These are phyloP conservation scores for Toxotes jaculatrix DNA, from an alignment of 2,113 vertebrate species.

Conservation along the genomic window DNA sequence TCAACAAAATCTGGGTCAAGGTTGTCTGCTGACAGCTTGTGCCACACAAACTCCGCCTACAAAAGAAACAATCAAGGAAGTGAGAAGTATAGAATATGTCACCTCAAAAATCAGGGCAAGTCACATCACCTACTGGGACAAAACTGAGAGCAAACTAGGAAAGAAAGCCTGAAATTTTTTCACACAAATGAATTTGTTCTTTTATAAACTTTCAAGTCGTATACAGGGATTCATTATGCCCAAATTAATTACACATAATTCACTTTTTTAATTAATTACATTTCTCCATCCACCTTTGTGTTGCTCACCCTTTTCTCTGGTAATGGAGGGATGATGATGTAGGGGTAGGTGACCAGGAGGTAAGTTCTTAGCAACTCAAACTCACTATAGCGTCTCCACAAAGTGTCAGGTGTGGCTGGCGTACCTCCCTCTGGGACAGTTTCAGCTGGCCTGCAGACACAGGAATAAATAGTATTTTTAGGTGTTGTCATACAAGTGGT, in stretches of 20 bases:
- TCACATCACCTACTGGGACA: not conserved
- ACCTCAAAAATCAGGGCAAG: not conserved
- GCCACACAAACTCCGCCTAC: conserved; percentile 97
- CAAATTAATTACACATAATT: not conserved
- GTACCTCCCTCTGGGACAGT: conserved; percentile 84
- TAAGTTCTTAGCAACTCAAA: conserved; percentile 94
- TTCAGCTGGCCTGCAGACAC: conserved; percentile 86
- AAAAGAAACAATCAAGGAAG: conserved; percentile 49
- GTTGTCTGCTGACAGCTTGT: conserved; percentile 95
- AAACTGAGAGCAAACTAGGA: not conserved
- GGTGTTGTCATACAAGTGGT: too few species aligned
- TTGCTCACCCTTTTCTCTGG: conserved; percentile 94
- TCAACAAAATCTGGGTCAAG: conserved; percentile 98
- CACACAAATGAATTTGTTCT: not conserved
- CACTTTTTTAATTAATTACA: not conserved
- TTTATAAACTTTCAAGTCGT: not conserved
- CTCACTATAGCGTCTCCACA: conserved; percentile 96
- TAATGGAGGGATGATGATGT: conserved; percentile 91
- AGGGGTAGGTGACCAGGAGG: conserved; percentile 89
- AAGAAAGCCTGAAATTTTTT: not conserved
- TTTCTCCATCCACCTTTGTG: not conserved
- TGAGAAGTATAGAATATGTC: not conserved
- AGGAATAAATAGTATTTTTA: not conserved
- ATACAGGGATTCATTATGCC: not conserved
- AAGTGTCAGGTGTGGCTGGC: conserved; percentile 85